Conservation (phyloP, 2,888 invertebrate genomes). For the Bembecia ichneumoniformis region DNA sequence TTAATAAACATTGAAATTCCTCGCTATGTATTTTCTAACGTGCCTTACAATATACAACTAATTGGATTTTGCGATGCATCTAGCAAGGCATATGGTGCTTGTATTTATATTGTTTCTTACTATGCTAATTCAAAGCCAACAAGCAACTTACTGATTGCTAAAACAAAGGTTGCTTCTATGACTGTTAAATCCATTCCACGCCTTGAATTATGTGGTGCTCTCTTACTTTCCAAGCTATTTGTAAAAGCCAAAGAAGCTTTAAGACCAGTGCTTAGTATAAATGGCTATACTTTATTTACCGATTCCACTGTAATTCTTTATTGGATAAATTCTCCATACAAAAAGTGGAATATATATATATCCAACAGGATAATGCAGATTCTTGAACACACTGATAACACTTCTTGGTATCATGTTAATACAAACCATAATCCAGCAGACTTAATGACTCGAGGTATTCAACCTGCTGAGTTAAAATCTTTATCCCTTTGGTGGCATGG, state of each 20-base stretch:
- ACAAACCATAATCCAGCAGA: not conserved
- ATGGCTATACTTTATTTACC: not conserved
- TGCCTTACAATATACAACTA: not conserved
- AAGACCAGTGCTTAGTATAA: not conserved
- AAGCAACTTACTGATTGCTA: too few species aligned
- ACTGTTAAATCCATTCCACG: not conserved
- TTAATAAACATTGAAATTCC: not conserved
- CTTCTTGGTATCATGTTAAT: not conserved
- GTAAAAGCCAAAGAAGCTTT: not conserved
- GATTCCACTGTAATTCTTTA: too few species aligned
- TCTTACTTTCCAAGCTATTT: not conserved
- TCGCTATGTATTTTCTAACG: not conserved
- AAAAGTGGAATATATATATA: not conserved
- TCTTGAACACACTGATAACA: not conserved
- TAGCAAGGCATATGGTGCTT: not conserved
- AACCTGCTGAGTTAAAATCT: not conserved
- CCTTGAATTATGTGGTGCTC: not conserved
- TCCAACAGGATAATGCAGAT: not conserved
- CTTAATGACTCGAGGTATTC: not conserved
- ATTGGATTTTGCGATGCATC: not conserved
- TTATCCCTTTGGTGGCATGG: not conserved
- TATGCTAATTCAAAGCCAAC: not conserved
- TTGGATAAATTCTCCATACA: not conserved
- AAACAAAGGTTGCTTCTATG: not conserved
- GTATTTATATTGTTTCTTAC: not conserved